phyloP scores from a whole-genome alignment of 1,140 invertebrate genomes.

The Aphidius ervi region DNA sequence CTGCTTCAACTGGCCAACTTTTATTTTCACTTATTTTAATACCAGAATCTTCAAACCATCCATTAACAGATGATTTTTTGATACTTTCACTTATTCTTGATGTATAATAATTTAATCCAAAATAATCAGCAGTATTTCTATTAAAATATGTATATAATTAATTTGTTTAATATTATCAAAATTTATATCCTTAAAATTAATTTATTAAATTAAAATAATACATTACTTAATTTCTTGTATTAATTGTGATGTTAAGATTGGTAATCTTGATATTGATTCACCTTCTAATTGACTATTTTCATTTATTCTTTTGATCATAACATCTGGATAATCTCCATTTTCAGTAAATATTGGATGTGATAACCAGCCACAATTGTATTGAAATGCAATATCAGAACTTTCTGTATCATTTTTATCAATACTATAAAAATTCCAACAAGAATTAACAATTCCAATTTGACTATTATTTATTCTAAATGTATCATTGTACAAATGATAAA shows the following conservation, averaged over 20 bases:
- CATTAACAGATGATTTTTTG: constrained; percentile 26
- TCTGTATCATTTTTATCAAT: constrained; percentile 22
- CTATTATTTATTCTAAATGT: constrained; percentile 61
- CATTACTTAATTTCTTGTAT: constrained; percentile 27
- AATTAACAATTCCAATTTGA: constrained; percentile 35
- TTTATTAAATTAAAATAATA: background rate
- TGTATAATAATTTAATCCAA: constrained; percentile 60
- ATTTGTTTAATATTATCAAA: too few relatives aligned
- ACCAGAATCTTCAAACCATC: constrained; percentile 35
- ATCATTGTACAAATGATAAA: constrained; percentile 61
- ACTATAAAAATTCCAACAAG: constrained; percentile 24
- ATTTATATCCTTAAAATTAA: too few relatives aligned
- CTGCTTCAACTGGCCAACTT: constrained; percentile 35
- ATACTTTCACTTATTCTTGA: constrained; percentile 35
- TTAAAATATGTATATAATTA: background rate
- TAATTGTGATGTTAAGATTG: constrained; percentile 53
- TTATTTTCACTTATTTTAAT: constrained; percentile 27
- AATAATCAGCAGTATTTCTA: constrained; percentile 6
- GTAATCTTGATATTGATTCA: constrained; percentile 52
- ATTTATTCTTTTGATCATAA: constrained; percentile 54
- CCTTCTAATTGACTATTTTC: constrained; percentile 55
- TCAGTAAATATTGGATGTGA: constrained; percentile 59
- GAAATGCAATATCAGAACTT: constrained; percentile 31
- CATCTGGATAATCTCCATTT: constrained; percentile 59
- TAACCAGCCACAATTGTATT: constrained; percentile 60